phyloP scores from a whole-genome alignment of 2,113 vertebrate genomes.

The Lepisosteus osseus region DNA sequence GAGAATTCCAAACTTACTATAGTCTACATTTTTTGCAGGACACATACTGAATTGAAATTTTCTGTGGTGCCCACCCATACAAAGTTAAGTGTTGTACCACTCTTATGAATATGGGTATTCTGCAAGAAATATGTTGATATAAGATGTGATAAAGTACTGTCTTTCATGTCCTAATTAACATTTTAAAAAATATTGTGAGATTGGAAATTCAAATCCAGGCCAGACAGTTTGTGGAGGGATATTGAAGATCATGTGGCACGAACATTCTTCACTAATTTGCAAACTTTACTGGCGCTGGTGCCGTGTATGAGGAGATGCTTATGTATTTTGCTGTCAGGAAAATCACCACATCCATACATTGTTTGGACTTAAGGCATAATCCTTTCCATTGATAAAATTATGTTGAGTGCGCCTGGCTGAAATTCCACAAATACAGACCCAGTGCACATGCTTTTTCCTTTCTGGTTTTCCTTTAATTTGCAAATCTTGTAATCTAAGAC shows the following conservation, averaged over 20 bases:
- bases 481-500: slow-evolving; percentile 96
- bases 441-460: slow-evolving; percentile 73
- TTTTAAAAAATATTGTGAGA: slow-evolving; percentile 34
- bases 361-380: slow-evolving; percentile 65
- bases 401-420: slow-evolving; percentile 53
- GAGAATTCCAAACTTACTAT: too few relatives aligned
- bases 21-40: too few relatives aligned
- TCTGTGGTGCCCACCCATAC: too few relatives aligned
- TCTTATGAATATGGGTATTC: too few relatives aligned
- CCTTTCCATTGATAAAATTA: slow-evolving; percentile 69
- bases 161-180: slow-evolving; percentile 36
- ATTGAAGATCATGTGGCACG: slow-evolving; percentile 36
- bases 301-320: slow-evolving; percentile 38
- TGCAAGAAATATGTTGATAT: too few relatives aligned
- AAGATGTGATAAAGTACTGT: slow-evolving; percentile 5
- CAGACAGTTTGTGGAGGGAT: slow-evolving; percentile 38
- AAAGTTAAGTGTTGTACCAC: too few relatives aligned
- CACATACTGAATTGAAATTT: too few relatives aligned
- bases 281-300: slow-evolving; percentile 42
- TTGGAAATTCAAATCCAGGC: slow-evolving; percentile 41
- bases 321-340: slow-evolving; percentile 55
- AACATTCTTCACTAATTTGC: slow-evolving; percentile 47
- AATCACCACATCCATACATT: slow-evolving; percentile 61
- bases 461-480: slow-evolving; percentile 91
- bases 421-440: slow-evolving; percentile 68